A percentile compares a stretch with the other conserved stretches of the same genome.
phyloP scores from a whole-genome alignment of 2,888 invertebrate genomes.

The Caenorhabditis sp. region DNA sequence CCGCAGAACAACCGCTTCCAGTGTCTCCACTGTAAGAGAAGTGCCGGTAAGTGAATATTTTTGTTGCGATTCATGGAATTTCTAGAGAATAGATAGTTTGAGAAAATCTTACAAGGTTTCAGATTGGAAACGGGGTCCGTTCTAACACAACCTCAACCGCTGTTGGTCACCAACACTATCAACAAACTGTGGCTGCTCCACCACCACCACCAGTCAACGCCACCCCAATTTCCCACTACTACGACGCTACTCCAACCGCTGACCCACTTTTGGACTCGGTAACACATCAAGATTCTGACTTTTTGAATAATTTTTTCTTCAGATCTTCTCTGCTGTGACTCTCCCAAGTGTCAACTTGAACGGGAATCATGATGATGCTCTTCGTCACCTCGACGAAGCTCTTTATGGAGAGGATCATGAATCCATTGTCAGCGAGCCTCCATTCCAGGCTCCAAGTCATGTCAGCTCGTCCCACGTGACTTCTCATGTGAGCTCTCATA shows the following conservation, averaged over 20 bases:
- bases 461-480: slow-evolving; percentile 50
- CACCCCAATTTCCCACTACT: slow-evolving; percentile 50
- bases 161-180: slow-evolving; percentile 8
- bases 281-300: neutral
- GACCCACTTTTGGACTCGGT: slow-evolving; percentile 59
- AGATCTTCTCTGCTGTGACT: slow-evolving; percentile 68
- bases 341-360: slow-evolving; percentile 60
- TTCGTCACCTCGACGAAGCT: slow-evolving; percentile 64
- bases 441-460: slow-evolving; percentile 62
- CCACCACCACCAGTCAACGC: slow-evolving; percentile 48
- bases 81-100: too few species aligned
- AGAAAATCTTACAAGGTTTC: too few species aligned
- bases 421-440: slow-evolving; percentile 67
- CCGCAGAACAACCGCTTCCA: slow-evolving; percentile 61
- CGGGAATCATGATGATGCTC: slow-evolving; percentile 59
- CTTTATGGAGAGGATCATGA: slow-evolving; percentile 58
- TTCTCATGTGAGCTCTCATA: slow-evolving; percentile 55
- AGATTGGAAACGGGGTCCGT: slow-evolving; percentile 57
- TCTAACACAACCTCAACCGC: slow-evolving; percentile 41
- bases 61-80: too few species aligned
- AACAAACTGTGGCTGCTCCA: slow-evolving; percentile 12
- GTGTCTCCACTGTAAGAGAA: slow-evolving; percentile 56
- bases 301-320: neutral
- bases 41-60: slow-evolving; percentile 42
- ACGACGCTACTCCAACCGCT: slow-evolving; percentile 46